phyloP scores from a whole-genome alignment of 2,888 invertebrate genomes.

The Drosophila yooni region DNA sequence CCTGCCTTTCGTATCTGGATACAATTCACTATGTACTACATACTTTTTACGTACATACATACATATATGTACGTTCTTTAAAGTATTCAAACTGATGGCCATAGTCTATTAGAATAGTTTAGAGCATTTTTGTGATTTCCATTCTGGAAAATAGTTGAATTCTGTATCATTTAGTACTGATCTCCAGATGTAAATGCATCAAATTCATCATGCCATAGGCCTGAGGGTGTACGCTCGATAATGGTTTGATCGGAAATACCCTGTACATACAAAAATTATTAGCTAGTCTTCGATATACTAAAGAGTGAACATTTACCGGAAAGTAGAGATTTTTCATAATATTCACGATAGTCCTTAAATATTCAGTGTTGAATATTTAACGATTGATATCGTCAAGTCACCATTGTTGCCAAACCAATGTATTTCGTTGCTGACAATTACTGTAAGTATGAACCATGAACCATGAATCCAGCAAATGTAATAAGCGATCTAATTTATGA shows the following conservation, averaged over 20 bases:
- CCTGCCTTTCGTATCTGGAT: neutral
- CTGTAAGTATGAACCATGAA: conserved; percentile 40
- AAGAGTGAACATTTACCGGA: conserved; percentile 84
- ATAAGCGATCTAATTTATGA: conserved; percentile 8
- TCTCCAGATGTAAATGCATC: conserved; percentile 29
- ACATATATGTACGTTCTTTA: neutral
- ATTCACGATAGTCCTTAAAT: conserved; percentile 70
- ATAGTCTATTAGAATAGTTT: neutral
- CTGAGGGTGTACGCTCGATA: conserved; percentile 2
- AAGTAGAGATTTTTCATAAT: conserved; percentile 62
- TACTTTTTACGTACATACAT: neutral
- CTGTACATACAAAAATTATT: conserved; percentile 5
- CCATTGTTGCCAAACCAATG: conserved; percentile 44
- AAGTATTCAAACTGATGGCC: neutral
- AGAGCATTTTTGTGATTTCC: conserved; percentile 14
- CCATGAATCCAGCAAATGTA: conserved; percentile 24
- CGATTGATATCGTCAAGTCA: conserved; percentile 59
- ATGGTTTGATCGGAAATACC: conserved; percentile 18
- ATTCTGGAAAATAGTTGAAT: conserved; percentile 8
- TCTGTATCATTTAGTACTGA: conserved; percentile 2
- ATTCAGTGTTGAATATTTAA: conserved; percentile 70
- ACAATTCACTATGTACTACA: neutral
- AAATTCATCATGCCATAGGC: conserved; percentile 10
- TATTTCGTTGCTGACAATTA: conserved; percentile 33
- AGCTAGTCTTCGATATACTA: conserved; percentile 64